Conservation (phyloP, 2,888 invertebrate genomes). For the Drosophila tanythrix region DNA sequence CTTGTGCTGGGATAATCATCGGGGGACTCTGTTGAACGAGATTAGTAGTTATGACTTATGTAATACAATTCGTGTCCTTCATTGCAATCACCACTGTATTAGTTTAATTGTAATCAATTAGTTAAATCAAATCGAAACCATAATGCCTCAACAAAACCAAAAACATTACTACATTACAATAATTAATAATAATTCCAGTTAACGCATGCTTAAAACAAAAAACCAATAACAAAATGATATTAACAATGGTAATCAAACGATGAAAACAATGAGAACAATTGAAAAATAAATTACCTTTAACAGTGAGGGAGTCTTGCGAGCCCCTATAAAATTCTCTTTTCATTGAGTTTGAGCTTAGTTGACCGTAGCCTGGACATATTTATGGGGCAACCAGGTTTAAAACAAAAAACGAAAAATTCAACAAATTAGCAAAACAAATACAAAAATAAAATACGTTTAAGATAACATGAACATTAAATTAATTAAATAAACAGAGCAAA, state of each 20-base stretch:
- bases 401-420: conserved; percentile 50
- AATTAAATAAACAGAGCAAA: conserved; percentile 11
- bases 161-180: background rate
- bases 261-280: conserved; percentile 21
- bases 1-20: conserved; percentile 86
- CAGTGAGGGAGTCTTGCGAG: conserved; percentile 94
- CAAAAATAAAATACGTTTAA: conserved; percentile 35
- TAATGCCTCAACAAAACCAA: conserved; percentile 28
- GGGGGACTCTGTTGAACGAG: conserved; percentile 84
- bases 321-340: conserved; percentile 96
- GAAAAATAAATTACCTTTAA: conserved; percentile 88
- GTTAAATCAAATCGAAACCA: conserved; percentile 11
- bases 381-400: conserved; percentile 41
- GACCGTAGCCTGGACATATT: conserved; percentile 80
- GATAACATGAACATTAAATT: conserved; percentile 21
- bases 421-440: conserved; percentile 49
- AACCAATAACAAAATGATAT: conserved; percentile 38
- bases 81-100: conserved; percentile 25
- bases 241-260: conserved; percentile 4
- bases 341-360: conserved; percentile 88
- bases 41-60: conserved; percentile 70
- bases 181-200: conserved; percentile 14
- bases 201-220: conserved; percentile 53
- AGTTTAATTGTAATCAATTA: conserved; percentile 9
- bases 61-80: conserved; percentile 10